Evolutionary conservation across 2,797 vertebrate species (phyloP), one percentile per base, ranked within the genome.

Genomic region (Sandelia bainsii): DNA sequence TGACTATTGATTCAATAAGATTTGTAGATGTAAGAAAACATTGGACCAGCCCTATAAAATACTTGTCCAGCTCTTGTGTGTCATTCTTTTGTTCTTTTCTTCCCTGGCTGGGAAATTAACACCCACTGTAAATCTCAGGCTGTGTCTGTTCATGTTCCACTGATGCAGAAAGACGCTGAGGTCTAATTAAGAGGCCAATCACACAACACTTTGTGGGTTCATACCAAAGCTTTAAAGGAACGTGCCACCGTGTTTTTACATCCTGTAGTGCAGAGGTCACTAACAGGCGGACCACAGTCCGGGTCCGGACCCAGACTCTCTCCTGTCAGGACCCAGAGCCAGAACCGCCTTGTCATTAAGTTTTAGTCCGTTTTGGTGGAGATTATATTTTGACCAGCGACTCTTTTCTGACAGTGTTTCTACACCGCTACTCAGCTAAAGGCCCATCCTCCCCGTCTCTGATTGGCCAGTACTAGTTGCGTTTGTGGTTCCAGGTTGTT

Each of bases 111-210:
- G 57, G 48, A 72, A 65, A 79, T 65, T 19, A 74, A 69, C 12
- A 48, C 29, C 66, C 8, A 64, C 75, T 67, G 60, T 89, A 85
- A 84, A 88, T 89, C 74, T 81, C 8, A 32, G 20, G 14, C n/a
- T 17, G 27, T 57, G 69, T 77, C 82, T 78, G 75, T 51, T 11
- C n/a, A 3, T 25, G 56, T 48, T 73, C 64, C 58, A 51, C 29
- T 70, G 52, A 61, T 7, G 7, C 8, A 46, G 22, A 62, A 39
- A 77, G n/a, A 62, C 62, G 61, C 50, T 53, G 25, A 39, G 4
- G 45, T n/a, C 39, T 58, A 56, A 32, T 54, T 32, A 3, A 50
- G 58, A 70, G 50, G 51, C 51, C 69, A 29, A 48, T 51, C 56
- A 37, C 45, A 64, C 46, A 37, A 22, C 1, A 49, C 37, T 63